Base-by-base conservation (phyloP, 2,113 vertebrate genomes). In the Scomber colias region DNA sequence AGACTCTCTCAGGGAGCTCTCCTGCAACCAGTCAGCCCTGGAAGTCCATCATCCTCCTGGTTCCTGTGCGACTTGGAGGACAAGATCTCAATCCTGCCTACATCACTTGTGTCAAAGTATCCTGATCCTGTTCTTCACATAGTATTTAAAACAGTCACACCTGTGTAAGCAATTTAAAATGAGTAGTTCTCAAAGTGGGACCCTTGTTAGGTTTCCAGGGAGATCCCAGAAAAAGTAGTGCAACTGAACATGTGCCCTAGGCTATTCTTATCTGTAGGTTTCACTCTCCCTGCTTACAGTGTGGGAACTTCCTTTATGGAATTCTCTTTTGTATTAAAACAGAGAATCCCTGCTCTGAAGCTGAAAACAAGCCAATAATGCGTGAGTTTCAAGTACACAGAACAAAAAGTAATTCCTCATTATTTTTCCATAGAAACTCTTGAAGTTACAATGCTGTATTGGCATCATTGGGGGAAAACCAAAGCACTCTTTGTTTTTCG, bases 401-500 rank as follows among this genome's bases (percentile, higher is more conserved):
- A 73, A 19, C 30, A 46, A 11, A 9, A 75, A 31, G 4, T 3
- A 0, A 1, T 44, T 60, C 12, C 4, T 79, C 54, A 3, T 66
- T 12, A 68, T 57, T 30, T 45, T 16, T 76, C 46, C 16, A 1
- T 70, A 98, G 97, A 96, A 95, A 67, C 95, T 98, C n/a, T 91
- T 98, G 77, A 89, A 87, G 45, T 93, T 97, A 21, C 90, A 94
- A 12, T 93, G 94, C 80, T 97, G 97, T 83, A 89, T 97, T 11
- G 97, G 97, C 45, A 97, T 98, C 84, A 97, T 98, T 5, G 97
- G 97, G 0, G 97, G 97, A 12, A 97, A 96, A 86, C 97, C 97
- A 0, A 96, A 96, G 67, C 97, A 98, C 71, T 98, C 97, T 0
- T 89, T 98, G 17, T 98, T 95, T 82, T 98, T 97, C 17, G 59